Evolutionary conservation across 2,113 vertebrate species (phyloP), one percentile per base, ranked within the genome.

Genomic region (Triplophysa siluroides): DNA sequence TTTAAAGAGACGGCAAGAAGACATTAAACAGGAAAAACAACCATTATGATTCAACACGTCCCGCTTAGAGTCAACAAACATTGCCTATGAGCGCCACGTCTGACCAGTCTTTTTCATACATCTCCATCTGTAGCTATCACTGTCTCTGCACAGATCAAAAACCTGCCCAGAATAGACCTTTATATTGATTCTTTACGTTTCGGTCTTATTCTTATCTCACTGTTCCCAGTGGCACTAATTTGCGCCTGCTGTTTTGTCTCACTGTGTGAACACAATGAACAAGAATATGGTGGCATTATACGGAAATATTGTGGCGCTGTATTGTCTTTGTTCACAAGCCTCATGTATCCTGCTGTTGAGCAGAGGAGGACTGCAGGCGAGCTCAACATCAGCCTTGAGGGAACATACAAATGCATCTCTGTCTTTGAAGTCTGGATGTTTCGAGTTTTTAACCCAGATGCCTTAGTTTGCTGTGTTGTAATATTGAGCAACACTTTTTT

Each of bases 1-100:
- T 78, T 84, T 78, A 81, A 66, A 77, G 45, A 73, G 68, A 81
- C 21, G 21, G 61, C 58, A 62, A 38, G 41, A 45, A 23, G 45
- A 18, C 24, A 52, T 78, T 78, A 72, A 82, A 61, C 45, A 61
- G 45, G 81, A 74, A 88, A 86, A 73, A 64, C 66, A 80, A 65
- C n/a, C 52, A 56, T 54, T 41, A 21, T 68, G 26, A 24, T 58
- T 62, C 56, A 65, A 33, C 61, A 78, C 24, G 7, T 24, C 38
- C 2, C 52, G 23, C n/a, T 23, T n/a, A n/a, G 64, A 78, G 24
- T 75, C 24, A 58, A 52, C 45, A 7, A 26, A 12, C 26, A 18
- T n/a, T 58, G 45, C 13, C 19, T 47, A 41, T 81, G 38, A 76
- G 2, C 45, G 4, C 8, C 2, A 54, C 26, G n/a, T 33, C 50